Evolutionary conservation across 2,113 vertebrate species (phyloP), one percentile per base, ranked within the genome.

Genomic region (Chlamydotis undulata): DNA sequence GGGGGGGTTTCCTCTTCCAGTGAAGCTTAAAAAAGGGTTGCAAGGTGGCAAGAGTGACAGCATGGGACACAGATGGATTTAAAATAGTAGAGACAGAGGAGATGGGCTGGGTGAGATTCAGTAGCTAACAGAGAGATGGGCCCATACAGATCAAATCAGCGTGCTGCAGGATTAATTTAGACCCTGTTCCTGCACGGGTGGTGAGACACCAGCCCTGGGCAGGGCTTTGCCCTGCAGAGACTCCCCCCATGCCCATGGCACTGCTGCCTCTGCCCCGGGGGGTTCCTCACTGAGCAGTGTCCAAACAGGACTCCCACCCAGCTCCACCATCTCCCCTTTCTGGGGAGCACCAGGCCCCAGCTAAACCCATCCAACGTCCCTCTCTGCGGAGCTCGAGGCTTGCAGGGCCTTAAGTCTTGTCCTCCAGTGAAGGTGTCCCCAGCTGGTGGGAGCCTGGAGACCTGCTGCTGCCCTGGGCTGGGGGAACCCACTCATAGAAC

Each of bases 131-230:
- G 43, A 12, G 52, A 37, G 24, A 18, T 17, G 68, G 57, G 53
- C 64, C 53, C 57, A 55, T 12, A 37, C 11, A 43, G 86, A 41
- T 29, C 70, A 33, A 17, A 41, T 52, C 4, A 39, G 45, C 1
- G 3, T 2, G 0, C 43, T 56, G 52, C 56, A 45, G 61, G 39
- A 37, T 45, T 41, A 13, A 9, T 49, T 39, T 41, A 56, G 55
- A 60, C 11, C 26, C 49, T 2, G 8, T 45, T 33, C 25, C 67
- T 7, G 3, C 7, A 3, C 2, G 1, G 5, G 14, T 24, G 70
- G 37, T 1, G 41, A 77, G 71, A 9, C 33, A 14, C 29, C 49
- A 59, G 65, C 50, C 47, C 55, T 35, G 21, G 12, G 35, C 23
- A 57, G 33, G 6, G 45, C 59, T 55, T 39, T 33, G 15, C 25